phyloP scores from a whole-genome alignment of 2,797 vertebrate species.

The Protosalanx chinensis region DNA sequence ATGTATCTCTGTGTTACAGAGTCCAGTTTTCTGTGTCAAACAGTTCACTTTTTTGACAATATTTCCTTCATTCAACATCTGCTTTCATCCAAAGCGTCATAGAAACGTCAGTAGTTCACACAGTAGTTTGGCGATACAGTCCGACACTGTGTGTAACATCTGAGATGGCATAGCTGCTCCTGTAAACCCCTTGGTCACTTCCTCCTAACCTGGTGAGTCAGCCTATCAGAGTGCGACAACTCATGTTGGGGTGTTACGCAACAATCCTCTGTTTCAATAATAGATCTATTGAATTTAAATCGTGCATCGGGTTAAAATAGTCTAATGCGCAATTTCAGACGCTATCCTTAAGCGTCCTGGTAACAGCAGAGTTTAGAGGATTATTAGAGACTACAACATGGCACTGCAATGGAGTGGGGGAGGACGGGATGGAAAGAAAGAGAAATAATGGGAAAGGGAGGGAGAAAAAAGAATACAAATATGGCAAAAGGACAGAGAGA shows the following conservation, averaged over 20 bases:
- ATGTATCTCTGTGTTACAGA: too few relatives aligned
- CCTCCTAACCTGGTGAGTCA: too few relatives aligned
- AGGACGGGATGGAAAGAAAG: conserved; percentile 17
- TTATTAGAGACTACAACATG: conserved; percentile 10
- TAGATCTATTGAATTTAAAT: conserved; percentile 49
- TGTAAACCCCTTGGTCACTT: too few relatives aligned
- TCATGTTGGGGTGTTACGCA: conserved; percentile 44
- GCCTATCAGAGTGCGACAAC: too few relatives aligned
- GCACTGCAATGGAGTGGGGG: conserved; percentile 8
- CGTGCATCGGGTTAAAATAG: conserved; percentile 18
- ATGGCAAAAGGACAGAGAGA: neutral
- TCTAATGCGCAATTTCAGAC: conserved; percentile 20
- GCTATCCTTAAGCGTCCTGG: conserved; percentile 9
- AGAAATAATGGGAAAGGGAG: conserved; percentile 10
- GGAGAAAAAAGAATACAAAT: neutral
- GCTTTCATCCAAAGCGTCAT: too few relatives aligned
- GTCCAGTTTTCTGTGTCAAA: too few relatives aligned
- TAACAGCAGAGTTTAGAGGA: conserved; percentile 23
- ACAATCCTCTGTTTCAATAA: conserved; percentile 43
- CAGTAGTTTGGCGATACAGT: too few relatives aligned
- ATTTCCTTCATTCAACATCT: too few relatives aligned
- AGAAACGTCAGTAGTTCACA: too few relatives aligned
- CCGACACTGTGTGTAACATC: too few relatives aligned
- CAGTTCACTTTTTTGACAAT: too few relatives aligned
- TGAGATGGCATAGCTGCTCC: too few relatives aligned